Evolutionary conservation across 2,113 vertebrate genomes (phyloP).

Genomic region (Dipodomys stephensi): DNA sequence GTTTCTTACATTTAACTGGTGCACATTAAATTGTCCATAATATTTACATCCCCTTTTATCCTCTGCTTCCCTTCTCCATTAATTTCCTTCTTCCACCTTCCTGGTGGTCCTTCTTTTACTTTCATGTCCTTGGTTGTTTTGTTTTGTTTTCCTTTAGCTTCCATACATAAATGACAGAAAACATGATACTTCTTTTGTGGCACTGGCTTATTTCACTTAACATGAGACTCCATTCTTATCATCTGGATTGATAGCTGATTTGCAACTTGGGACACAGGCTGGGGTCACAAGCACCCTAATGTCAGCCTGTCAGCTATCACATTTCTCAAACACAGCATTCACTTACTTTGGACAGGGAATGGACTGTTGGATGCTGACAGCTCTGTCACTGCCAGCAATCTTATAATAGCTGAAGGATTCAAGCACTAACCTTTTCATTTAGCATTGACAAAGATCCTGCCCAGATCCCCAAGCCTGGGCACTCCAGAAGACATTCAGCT

Average conservation of each 20-base stretch:
- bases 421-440: slow-evolving; percentile 79
- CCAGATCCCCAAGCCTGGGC: slow-evolving; percentile 20
- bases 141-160: too few relatives aligned
- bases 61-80: too few relatives aligned
- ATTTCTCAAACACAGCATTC: slow-evolving; percentile 79
- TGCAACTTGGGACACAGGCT: not conserved
- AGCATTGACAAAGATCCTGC: slow-evolving; percentile 65
- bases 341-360: slow-evolving; percentile 77
- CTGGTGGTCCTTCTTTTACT: too few relatives aligned
- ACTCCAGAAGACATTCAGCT: not conserved
- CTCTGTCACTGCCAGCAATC: slow-evolving; percentile 61
- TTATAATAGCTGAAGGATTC: slow-evolving; percentile 78
- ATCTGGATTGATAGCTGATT: not conserved
- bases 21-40: too few relatives aligned
- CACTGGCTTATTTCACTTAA: too few relatives aligned
- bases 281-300: slow-evolving; percentile 35
- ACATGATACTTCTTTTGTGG: too few relatives aligned
- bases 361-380: slow-evolving; percentile 69
- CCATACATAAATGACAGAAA: too few relatives aligned
- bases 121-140: too few relatives aligned
- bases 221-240: not conserved
- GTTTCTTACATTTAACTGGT: too few relatives aligned
- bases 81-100: too few relatives aligned
- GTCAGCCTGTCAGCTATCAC: slow-evolving; percentile 74
- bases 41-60: too few relatives aligned